Evolutionary conservation across 2,888 invertebrate species (phyloP), one percentile per base, ranked within the genome.

Genomic region (Nemapogon koenigi): DNA sequence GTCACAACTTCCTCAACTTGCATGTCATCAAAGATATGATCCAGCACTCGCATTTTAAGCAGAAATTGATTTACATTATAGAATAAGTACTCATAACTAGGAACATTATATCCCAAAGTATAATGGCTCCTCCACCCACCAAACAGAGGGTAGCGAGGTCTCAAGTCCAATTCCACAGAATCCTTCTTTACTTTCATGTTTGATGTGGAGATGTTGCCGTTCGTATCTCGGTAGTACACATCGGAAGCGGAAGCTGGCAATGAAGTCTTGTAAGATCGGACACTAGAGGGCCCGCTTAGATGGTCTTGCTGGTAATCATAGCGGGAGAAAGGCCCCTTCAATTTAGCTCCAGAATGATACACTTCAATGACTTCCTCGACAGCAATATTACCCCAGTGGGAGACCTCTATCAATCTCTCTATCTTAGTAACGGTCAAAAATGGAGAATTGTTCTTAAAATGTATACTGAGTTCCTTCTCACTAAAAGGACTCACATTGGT

Each of bases 71-170:
- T 85, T 43, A 89, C 90, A 43, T 84, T 82, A 49, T 89, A 89
- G 62, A 85, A 97, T 17, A 99, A 80, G 68, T 97, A 97, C 59
- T 97, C 97, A 60, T 96, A 96, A 49, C 96, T 94, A 2, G 99
- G 98, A 0, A 99, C 90, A 75, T 96, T 97, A 79, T 97, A 97
- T 2, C 99, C 99, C 32, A 99, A 81, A 28, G 90, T 90, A 68
- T 99, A 99, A 50, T 94, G 93, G 6, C 97, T 97, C 65, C 92
- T 94, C 99, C 99, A 99, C 10, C 99, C 99, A 39, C 99, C 99
- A 66, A 98, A 99, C 3, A 99, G 80, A 2, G 99, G 99, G 67
- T 97, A 99, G 52, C 99, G 83, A 1, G 98, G 99, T 35, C 95
- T 83, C n/a, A 99, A 81, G 55, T 97, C 97, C 3, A 99, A 72